Conservation (phyloP, 2,797 vertebrate species). For the Sebastes goodei region DNA sequence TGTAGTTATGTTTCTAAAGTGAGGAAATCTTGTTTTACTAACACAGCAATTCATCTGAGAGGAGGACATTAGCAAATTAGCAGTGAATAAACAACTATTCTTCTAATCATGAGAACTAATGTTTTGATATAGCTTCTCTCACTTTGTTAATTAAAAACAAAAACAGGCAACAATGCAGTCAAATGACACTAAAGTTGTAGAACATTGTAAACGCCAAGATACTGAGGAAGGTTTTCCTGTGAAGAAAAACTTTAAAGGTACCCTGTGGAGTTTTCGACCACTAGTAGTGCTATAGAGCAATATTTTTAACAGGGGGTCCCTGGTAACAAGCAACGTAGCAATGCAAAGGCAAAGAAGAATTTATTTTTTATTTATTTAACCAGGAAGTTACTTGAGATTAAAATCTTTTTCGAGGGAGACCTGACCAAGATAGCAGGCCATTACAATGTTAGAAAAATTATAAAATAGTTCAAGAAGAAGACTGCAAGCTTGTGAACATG, state of each 20-base stretch:
- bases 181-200: background rate
- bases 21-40: background rate
- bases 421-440: too few species aligned
- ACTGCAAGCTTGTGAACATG: background rate
- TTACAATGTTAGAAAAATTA: too few species aligned
- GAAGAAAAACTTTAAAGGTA: background rate
- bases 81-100: background rate
- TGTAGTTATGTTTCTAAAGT: conserved; percentile 6
- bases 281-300: background rate
- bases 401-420: too few species aligned
- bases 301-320: background rate
- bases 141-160: conserved; percentile 20
- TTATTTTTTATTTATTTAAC: too few species aligned
- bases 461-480: background rate
- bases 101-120: conserved; percentile 1
- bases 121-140: background rate
- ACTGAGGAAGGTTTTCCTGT: background rate
- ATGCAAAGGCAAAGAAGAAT: background rate
- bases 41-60: conserved; percentile 1
- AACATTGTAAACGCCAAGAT: background rate
- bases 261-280: conserved; percentile 1
- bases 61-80: background rate
- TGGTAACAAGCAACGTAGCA: background rate
- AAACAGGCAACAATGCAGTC: conserved; percentile 36
- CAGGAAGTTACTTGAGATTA: too few species aligned